phyloP scores from a whole-genome alignment of 1,140 invertebrate species.

The Papilio polytes region DNA sequence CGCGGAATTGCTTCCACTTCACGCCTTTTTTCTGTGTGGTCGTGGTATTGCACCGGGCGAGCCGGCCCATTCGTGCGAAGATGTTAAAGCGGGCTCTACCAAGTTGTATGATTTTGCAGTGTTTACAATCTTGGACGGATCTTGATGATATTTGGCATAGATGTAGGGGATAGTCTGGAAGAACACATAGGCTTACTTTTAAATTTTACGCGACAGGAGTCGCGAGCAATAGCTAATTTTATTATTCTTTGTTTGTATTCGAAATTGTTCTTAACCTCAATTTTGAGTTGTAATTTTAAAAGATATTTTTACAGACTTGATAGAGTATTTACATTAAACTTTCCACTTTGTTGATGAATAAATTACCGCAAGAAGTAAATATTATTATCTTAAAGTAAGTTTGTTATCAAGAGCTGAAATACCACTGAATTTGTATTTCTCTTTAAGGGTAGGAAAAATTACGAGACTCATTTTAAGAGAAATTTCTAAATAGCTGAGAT shows the following conservation, averaged over 20 bases:
- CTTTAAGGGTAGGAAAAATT: slow-evolving; percentile 25
- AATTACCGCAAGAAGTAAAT: not conserved
- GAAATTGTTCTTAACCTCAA: not conserved
- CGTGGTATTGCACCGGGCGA: too few species aligned
- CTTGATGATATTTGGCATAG: too few species aligned
- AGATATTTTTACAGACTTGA: not conserved
- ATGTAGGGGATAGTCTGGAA: too few species aligned
- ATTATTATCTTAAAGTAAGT: slow-evolving; percentile 37
- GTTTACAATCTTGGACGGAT: too few species aligned
- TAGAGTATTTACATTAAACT: not conserved
- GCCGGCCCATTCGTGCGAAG: too few species aligned
- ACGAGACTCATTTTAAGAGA: slow-evolving; percentile 19
- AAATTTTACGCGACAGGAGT: too few species aligned
- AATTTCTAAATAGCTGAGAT: slow-evolving; percentile 27
- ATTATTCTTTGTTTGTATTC: not conserved
- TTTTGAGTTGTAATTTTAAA: not conserved
- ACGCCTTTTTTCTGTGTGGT: too few species aligned
- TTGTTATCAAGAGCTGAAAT: slow-evolving; percentile 31
- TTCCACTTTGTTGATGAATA: slow-evolving; percentile 7
- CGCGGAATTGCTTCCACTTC: too few species aligned
- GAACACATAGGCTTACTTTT: too few species aligned
- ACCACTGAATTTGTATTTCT: slow-evolving; percentile 33
- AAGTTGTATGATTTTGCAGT: too few species aligned
- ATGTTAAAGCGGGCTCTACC: too few species aligned
- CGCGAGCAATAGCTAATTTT: not conserved